Percentiles rank a stretch among this genome's conserved stretches.
These are phyloP conservation scores for Drosophila imparisetae DNA, from an alignment of 2,888 invertebrate genomes.

Conservation along the genomic window DNA sequence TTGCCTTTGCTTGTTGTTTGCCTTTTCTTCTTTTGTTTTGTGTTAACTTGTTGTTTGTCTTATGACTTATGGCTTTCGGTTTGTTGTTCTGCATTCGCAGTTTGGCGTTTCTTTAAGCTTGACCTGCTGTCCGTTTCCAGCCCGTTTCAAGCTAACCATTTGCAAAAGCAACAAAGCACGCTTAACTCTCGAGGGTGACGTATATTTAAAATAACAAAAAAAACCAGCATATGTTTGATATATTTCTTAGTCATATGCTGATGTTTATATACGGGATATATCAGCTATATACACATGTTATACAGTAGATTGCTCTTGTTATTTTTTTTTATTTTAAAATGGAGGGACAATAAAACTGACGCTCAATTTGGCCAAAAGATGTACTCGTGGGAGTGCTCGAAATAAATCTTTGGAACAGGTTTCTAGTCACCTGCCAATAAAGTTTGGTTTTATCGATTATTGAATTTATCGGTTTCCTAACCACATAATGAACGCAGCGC, in stretches of 20 bases:
- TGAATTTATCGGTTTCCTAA: not conserved
- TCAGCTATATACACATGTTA: not conserved
- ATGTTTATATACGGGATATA: not conserved
- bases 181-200: not conserved
- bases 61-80: slow-evolving; percentile 19
- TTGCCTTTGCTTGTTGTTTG: slow-evolving; percentile 21
- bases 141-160: not conserved
- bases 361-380: not conserved
- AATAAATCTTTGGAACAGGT: not conserved
- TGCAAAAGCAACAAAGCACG: not conserved
- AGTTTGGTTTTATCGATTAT: not conserved
- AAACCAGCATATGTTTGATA: not conserved
- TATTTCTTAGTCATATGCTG: not conserved
- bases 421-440: not conserved
- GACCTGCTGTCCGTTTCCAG: slow-evolving; percentile 29
- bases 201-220: not conserved
- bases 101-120: slow-evolving; percentile 35
- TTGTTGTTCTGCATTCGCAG: slow-evolving; percentile 38
- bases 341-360: not conserved
- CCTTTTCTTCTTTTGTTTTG: slow-evolving; percentile 34
- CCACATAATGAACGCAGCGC: not conserved
- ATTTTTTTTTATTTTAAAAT: not conserved
- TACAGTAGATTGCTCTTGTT: not conserved
- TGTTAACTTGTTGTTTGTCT: slow-evolving; percentile 34
- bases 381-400: not conserved